phyloP scores from a whole-genome alignment of 2,888 invertebrate genomes.

The Cantharis rufa region DNA sequence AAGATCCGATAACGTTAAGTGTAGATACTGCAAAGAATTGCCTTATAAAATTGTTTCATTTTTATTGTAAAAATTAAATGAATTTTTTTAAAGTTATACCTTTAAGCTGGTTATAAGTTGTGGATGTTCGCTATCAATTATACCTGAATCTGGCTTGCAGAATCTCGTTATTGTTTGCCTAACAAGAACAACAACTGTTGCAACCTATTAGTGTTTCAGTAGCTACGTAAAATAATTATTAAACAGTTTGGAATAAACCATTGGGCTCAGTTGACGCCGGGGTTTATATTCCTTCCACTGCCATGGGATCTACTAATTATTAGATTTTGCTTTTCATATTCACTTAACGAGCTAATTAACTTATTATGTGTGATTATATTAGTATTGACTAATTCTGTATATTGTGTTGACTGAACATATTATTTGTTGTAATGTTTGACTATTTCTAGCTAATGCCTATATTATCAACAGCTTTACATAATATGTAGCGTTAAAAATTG shows the following conservation, averaged over 20 bases:
- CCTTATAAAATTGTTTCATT: neutral
- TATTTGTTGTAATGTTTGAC: neutral
- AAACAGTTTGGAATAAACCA: constrained; percentile 31
- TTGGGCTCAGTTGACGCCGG: constrained; percentile 19
- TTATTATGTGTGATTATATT: constrained; percentile 37
- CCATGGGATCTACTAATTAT: constrained; percentile 37
- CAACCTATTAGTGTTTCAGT: constrained; percentile 28
- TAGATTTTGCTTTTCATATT: constrained; percentile 41
- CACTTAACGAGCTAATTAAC: constrained; percentile 43
- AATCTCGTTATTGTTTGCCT: constrained; percentile 25
- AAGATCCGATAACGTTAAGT: neutral
- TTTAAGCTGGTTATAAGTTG: constrained; percentile 5
- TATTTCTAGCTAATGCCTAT: neutral
- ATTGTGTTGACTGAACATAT: neutral
- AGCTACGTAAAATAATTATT: constrained; percentile 28
- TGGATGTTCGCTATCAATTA: constrained; percentile 25
- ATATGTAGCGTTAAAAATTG: neutral
- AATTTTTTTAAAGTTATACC: neutral
- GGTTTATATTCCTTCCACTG: constrained; percentile 16
- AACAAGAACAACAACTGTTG: constrained; percentile 29
- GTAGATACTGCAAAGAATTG: neutral
- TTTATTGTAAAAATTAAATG: neutral
- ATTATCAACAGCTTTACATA: neutral
- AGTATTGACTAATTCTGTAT: constrained; percentile 40
- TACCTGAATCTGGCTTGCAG: constrained; percentile 29